Evolutionary conservation across 2,888 invertebrate genomes (phyloP).

Genomic region (Idaea straminata): DNA sequence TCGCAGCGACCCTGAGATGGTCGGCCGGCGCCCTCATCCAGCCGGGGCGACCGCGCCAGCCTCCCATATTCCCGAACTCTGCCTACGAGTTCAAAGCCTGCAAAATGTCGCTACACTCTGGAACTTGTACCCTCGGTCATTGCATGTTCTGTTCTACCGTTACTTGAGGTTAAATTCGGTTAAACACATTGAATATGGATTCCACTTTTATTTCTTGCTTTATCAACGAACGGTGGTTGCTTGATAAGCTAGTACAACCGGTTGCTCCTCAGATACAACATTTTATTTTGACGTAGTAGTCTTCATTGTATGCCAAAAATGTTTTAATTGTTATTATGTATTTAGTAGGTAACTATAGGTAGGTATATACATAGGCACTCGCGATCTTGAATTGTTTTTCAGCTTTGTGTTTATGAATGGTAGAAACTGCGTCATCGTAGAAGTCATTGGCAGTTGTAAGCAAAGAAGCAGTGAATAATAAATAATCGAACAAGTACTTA

Average conservation of each 20-base stretch:
- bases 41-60: constrained; percentile 30
- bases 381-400: constrained; percentile 20
- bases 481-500: constrained; percentile 18
- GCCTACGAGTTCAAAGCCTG: constrained; percentile 33
- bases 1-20: constrained; percentile 21
- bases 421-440: constrained; percentile 37
- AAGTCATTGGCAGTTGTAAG: constrained; percentile 28
- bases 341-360: neutral
- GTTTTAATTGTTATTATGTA: neutral
- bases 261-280: neutral
- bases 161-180: neutral
- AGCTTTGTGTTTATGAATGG: constrained; percentile 37
- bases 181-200: constrained; percentile 2
- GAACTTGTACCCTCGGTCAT: constrained; percentile 19
- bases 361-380: neutral
- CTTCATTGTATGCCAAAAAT: constrained; percentile 2
- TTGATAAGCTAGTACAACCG: neutral
- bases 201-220: neutral
- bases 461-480: too few species aligned
- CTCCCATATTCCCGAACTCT: constrained; percentile 34
- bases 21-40: constrained; percentile 22
- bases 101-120: constrained; percentile 21
- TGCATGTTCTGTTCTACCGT: constrained; percentile 12
- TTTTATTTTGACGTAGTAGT: constrained; percentile 1
- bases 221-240: neutral